Evolutionary conservation across 1,140 invertebrate species (phyloP).

Genomic region (Probaryconus sp.): DNA sequence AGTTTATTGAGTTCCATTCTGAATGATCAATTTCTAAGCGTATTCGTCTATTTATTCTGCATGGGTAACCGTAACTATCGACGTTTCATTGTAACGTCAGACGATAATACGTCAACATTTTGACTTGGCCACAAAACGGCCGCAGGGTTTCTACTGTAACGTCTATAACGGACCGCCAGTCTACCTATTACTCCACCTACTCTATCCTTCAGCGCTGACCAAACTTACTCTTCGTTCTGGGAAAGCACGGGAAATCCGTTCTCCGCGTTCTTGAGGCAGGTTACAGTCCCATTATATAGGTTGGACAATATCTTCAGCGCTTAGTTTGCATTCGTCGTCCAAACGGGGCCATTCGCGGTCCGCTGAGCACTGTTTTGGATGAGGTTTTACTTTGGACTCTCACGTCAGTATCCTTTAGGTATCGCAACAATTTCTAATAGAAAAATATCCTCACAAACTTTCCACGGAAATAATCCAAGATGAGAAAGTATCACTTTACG

Average conservation of each 20-base stretch:
- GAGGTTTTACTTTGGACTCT: slow-evolving; percentile 55
- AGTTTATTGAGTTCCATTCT: slow-evolving; percentile 7
- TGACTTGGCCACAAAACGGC: slow-evolving; percentile 66
- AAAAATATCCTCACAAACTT: neutral
- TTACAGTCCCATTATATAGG: slow-evolving; percentile 70
- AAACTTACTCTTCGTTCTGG: slow-evolving; percentile 56
- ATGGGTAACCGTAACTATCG: slow-evolving; percentile 37
- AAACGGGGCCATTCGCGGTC: slow-evolving; percentile 69
- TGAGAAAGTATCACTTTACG: no score
- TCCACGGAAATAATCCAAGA: neutral
- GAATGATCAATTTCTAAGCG: slow-evolving; percentile 13
- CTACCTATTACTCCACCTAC: slow-evolving; percentile 37
- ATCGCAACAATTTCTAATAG: slow-evolving; percentile 8
- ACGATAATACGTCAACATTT: slow-evolving; percentile 71
- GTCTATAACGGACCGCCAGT: slow-evolving; percentile 39
- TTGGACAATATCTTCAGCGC: slow-evolving; percentile 65
- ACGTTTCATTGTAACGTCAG: slow-evolving; percentile 46
- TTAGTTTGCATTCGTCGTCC: slow-evolving; percentile 69
- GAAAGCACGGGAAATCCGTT: slow-evolving; percentile 61
- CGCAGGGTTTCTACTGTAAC: slow-evolving; percentile 38
- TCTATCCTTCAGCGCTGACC: slow-evolving; percentile 45
- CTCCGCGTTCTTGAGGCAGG: slow-evolving; percentile 61
- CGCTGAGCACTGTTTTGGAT: slow-evolving; percentile 65
- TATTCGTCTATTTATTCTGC: slow-evolving; percentile 21
- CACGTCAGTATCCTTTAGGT: slow-evolving; percentile 29